These are phyloP conservation scores for Macrotus californicus DNA, from an alignment of 2,113 vertebrate species.

Conservation along the genomic window DNA sequence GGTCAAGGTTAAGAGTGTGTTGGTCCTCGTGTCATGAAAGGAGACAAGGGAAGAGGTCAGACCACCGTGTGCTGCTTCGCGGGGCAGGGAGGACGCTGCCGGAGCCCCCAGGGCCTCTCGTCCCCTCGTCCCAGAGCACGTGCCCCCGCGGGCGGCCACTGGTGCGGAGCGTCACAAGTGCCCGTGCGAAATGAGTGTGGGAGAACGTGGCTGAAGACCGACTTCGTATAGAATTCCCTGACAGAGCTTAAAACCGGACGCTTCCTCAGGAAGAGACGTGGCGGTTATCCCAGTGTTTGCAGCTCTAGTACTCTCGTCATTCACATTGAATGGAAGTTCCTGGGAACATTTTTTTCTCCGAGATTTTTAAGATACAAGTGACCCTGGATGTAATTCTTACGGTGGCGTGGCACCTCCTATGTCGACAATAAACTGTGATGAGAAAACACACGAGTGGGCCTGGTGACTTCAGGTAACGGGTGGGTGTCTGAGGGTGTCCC, in stretches of 20 bases:
- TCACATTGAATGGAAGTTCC: constrained; percentile 86
- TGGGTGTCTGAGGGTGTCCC: not conserved
- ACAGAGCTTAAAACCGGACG: constrained; percentile 78
- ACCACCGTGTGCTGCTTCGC: not conserved
- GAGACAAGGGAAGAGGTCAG: not conserved
- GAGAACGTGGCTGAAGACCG: constrained; percentile 62
- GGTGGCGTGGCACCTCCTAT: constrained; percentile 80
- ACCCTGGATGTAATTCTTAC: constrained; percentile 79
- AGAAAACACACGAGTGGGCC: constrained; percentile 69
- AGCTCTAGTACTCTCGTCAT: constrained; percentile 82
- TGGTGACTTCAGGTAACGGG: constrained; percentile 53
- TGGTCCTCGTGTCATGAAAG: not conserved
- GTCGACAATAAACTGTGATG: constrained; percentile 83
- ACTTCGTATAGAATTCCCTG: constrained; percentile 77
- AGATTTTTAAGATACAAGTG: constrained; percentile 72
- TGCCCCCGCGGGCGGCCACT: no score
- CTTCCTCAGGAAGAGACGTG: constrained; percentile 84
- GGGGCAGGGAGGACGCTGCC: not conserved
- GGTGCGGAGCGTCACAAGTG: not conserved
- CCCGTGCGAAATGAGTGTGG: constrained; percentile 46
- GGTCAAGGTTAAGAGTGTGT: not conserved
- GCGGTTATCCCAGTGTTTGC: constrained; percentile 81
- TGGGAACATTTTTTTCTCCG: constrained; percentile 79
- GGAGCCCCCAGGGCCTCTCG: no score
- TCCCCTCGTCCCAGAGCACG: no score